Conservation (phyloP, 2,113 vertebrate species). For the Octodon degus region DNA sequence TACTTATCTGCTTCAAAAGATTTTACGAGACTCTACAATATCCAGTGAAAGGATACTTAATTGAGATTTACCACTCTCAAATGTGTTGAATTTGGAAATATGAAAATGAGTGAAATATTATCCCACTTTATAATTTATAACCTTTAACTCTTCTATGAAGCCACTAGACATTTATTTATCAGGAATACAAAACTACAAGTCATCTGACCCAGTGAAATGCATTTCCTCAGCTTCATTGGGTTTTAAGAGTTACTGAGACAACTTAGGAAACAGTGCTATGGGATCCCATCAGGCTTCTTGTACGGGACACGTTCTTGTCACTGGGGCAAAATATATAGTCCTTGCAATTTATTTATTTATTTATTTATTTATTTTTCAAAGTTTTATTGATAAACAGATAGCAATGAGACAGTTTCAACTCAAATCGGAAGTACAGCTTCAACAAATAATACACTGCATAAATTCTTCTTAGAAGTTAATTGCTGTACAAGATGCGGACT, state of each 20-base stretch:
- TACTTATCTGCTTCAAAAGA: not conserved
- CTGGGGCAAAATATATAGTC: not conserved
- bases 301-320: not conserved
- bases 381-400: too few species aligned
- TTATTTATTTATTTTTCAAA: too few species aligned
- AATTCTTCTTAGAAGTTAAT: too few species aligned
- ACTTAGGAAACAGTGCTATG: conserved; percentile 8
- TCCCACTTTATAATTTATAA: not conserved
- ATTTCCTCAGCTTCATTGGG: not conserved
- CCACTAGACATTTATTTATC: not conserved
- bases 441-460: too few species aligned
- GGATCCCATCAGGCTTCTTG: not conserved
- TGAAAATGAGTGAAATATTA: not conserved
- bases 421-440: too few species aligned
- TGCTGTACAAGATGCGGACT: too few species aligned
- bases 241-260: not conserved
- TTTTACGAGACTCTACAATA: not conserved
- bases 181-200: not conserved
- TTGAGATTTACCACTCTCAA: not conserved
- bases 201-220: not conserved
- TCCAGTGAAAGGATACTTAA: not conserved
- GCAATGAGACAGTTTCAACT: too few species aligned
- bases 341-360: not conserved
- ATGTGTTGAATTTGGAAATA: not conserved
- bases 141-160: not conserved